Percentiles rank a stretch among this genome's conserved stretches.
phyloP scores from a whole-genome alignment of 2,113 vertebrate species.

The Spermophilus dauricus region DNA sequence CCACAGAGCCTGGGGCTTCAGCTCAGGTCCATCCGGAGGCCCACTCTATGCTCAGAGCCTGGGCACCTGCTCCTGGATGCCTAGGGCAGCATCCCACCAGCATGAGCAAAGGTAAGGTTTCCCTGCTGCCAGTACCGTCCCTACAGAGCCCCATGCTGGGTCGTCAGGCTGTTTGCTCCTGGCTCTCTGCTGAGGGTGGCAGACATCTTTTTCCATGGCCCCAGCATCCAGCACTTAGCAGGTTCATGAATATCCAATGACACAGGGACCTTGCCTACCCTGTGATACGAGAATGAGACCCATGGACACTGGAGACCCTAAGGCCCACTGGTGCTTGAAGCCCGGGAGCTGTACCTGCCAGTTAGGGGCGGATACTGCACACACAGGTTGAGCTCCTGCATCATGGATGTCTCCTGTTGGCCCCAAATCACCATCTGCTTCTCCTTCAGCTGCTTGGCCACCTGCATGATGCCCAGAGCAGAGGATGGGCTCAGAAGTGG shows the following conservation, averaged over 20 bases:
- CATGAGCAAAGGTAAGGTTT: too few species aligned
- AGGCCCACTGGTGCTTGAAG: background rate
- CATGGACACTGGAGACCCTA: too few species aligned
- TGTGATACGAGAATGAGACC: background rate
- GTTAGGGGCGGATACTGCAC: background rate
- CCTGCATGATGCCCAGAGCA: constrained; percentile 76
- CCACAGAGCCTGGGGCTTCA: too few species aligned
- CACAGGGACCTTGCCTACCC: background rate
- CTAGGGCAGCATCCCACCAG: too few species aligned
- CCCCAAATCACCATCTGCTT: constrained; percentile 98
- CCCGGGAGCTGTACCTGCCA: too few species aligned
- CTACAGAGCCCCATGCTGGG: too few species aligned
- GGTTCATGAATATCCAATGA: background rate
- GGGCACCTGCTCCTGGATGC: too few species aligned
- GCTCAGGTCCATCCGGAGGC: too few species aligned
- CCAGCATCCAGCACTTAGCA: background rate
- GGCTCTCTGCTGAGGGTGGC: too few species aligned
- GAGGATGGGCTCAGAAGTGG: background rate
- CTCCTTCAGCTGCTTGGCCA: constrained; percentile 98
- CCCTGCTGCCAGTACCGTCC: too few species aligned
- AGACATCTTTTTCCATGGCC: too few species aligned
- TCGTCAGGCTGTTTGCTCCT: fast-evolving
- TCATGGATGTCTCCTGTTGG: constrained; percentile 99
- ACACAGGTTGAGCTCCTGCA: constrained; percentile 99
- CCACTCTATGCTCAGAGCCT: too few species aligned